Evolutionary conservation across 2,888 invertebrate genomes (phyloP).

Genomic region (Laspeyria flexula): DNA sequence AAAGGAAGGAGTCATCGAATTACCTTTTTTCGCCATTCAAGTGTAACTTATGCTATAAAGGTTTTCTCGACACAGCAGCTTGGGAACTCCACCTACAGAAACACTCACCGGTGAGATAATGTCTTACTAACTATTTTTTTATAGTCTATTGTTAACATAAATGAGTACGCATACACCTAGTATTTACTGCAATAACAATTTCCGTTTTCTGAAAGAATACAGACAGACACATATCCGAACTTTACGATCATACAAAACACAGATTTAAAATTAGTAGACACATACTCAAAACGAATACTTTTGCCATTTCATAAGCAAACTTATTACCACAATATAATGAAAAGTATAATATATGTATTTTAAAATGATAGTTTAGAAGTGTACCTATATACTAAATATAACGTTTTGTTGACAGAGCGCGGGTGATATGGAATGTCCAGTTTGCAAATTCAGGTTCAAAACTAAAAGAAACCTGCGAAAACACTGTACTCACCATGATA

Average conservation of each 20-base stretch:
- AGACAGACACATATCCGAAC: no score
- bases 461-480: constrained; percentile 69
- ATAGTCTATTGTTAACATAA: no score
- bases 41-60: constrained; percentile 72
- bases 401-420: constrained; percentile 54
- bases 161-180: no score
- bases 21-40: constrained; percentile 71
- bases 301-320: no score
- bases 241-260: no score
- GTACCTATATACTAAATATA: not conserved
- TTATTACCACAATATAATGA: no score
- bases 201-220: no score
- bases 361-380: no score
- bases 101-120: constrained; percentile 65
- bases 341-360: no score
- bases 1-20: constrained; percentile 68
- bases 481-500: constrained; percentile 73
- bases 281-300: no score
- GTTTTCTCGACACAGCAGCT: constrained; percentile 72
- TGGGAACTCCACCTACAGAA: constrained; percentile 73
- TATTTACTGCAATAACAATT: not conserved
- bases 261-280: no score
- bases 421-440: constrained; percentile 66
- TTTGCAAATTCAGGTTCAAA: constrained; percentile 76
- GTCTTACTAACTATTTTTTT: not conserved